These are phyloP conservation scores for Melinopterus prodromus DNA, from an alignment of 2,888 invertebrate genomes.

Conservation along the genomic window DNA sequence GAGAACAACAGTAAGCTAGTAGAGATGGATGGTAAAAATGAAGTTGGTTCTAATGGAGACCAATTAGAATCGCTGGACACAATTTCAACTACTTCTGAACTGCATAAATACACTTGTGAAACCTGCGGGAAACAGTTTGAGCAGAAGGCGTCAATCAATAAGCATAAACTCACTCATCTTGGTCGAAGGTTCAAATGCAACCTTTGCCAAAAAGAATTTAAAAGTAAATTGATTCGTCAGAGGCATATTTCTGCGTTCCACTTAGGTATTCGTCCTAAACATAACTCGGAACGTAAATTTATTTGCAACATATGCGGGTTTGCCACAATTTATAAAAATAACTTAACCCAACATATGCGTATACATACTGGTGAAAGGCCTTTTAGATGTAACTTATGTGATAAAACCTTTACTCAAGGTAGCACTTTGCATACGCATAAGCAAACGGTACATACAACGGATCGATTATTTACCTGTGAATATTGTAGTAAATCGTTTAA, in stretches of 20 bases:
- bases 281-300: background rate
- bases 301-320: conserved; percentile 12
- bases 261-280: background rate
- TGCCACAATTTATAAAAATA: background rate
- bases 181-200: conserved; percentile 12
- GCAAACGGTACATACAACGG: conserved; percentile 48
- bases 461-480: conserved; percentile 49
- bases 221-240: background rate
- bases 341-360: background rate
- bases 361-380: conserved; percentile 21
- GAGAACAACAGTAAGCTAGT: background rate
- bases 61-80: background rate
- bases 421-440: conserved; percentile 9
- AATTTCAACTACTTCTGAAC: background rate
- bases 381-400: conserved; percentile 23
- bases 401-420: conserved; percentile 20
- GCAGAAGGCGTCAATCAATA: conserved; percentile 6
- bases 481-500: conserved; percentile 51
- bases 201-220: conserved; percentile 15
- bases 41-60: background rate
- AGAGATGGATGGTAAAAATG: background rate
- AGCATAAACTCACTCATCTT: conserved; percentile 11
- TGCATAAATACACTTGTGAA: background rate
- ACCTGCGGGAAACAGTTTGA: background rate
- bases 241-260: background rate